Evolutionary conservation across 2,113 vertebrate genomes (phyloP).

Genomic region (Phaetusa simplex): DNA sequence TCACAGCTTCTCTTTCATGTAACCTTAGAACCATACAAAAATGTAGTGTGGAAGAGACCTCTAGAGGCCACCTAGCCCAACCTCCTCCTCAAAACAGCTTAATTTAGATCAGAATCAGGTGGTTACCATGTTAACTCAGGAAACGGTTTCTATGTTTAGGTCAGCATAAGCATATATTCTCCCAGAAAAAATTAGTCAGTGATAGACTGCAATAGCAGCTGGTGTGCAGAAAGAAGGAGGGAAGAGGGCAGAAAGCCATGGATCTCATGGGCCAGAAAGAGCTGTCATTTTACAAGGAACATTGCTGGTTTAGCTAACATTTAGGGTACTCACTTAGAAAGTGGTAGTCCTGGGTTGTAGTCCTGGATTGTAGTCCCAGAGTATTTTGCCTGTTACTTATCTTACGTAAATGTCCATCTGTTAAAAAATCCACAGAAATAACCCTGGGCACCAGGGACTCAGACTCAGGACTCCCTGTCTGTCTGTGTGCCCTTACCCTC

Average conservation of each 20-base stretch:
- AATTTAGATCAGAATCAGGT: background rate
- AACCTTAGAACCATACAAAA: background rate
- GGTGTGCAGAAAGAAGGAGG: background rate
- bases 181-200: background rate
- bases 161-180: background rate
- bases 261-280: background rate
- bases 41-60: slow-evolving; percentile 16
- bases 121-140: background rate
- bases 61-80: slow-evolving; percentile 21
- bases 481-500: background rate
- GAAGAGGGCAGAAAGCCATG: background rate
- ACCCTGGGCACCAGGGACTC: background rate
- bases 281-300: background rate
- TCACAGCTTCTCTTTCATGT: background rate
- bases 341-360: background rate
- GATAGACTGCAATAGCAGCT: background rate
- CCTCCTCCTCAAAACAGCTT: background rate
- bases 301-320: background rate
- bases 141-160: background rate
- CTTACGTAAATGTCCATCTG: slow-evolving; percentile 31
- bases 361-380: background rate
- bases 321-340: background rate
- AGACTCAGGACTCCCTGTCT: background rate
- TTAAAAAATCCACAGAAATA: background rate
- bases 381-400: background rate